A percentile compares a stretch with the other conserved stretches of the same genome.
phyloP scores from a whole-genome alignment of 2,797 vertebrate species.

The Alfaro cultratus region DNA sequence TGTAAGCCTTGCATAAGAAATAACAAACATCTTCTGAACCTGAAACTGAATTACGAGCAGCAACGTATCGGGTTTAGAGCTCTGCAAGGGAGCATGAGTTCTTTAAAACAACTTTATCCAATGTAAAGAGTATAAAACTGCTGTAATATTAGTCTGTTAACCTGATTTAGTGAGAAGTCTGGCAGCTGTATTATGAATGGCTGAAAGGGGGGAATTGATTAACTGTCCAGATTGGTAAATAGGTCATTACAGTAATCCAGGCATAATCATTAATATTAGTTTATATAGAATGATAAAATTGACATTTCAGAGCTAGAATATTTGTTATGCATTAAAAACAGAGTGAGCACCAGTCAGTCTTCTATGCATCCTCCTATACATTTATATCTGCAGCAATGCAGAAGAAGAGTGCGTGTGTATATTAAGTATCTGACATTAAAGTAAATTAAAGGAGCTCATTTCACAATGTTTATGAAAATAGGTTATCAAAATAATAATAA shows the following conservation, averaged over 20 bases:
- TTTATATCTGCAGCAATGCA: background rate
- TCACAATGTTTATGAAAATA: background rate
- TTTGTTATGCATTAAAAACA: background rate
- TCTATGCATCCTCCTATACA: background rate
- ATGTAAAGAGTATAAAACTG: background rate
- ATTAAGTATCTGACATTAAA: background rate
- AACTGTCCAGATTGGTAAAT: background rate
- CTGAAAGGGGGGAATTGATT: background rate
- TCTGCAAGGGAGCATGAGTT: background rate
- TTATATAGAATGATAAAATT: background rate
- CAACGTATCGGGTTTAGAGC: background rate
- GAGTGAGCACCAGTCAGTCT: background rate
- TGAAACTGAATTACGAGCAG: background rate
- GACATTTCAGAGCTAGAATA: background rate
- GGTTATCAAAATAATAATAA: too few species aligned
- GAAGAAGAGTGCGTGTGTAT: background rate
- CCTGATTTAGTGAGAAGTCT: background rate
- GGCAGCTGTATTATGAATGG: background rate
- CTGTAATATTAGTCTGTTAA: background rate
- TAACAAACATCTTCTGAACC: background rate
- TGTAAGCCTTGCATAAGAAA: background rate
- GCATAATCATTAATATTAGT: background rate
- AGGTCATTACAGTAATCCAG: background rate
- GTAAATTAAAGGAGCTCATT: background rate
- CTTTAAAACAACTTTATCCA: background rate